Base-by-base conservation (phyloP, 2,113 vertebrate genomes). In the Leucopsar rothschildi region DNA sequence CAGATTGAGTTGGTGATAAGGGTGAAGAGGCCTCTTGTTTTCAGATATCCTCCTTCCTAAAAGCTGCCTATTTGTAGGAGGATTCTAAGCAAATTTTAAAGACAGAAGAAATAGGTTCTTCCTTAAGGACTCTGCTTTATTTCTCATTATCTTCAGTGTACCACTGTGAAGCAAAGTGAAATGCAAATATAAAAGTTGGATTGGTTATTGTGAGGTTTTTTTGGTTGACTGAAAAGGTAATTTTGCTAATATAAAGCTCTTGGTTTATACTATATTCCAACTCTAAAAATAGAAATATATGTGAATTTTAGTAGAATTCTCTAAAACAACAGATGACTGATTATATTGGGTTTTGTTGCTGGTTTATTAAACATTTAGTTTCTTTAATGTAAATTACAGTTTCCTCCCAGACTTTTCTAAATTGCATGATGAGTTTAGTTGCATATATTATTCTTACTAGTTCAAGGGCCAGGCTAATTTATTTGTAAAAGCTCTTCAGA, bases 151-250 rank as follows among this genome's bases (percentile, higher is more conserved):
- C 3, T 22, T 50, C 18, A 35, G 2, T 33, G 17, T 45, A 49
- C 17, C 20, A 3, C 18, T 45, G 11, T 53, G 23, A 93, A 35
- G 28, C 3, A 70, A 73, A 85, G 7, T 28, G 50, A 35, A 72
- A 49, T 79, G 53, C 4, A 5, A 82, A 53, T 76, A 52, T 22
- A 76, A 79, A 11, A 1, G 4, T 20, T 39, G 22, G 20, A 5
- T 0, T 0, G 3, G 35, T 61, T 33, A 10, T 39, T 25, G 21
- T 21, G 31, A 7, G 3, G 0, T 1, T 37, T 39, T 39, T 55
- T 42, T 65, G 18, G 10, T 29, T 53, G 28, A 31, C 12, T 37
- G 27, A 40, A 52, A 60, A 83, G 4, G 5, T 37, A 23, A 70
- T 66, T 92, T 86, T 72, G 9, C 20, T 37, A 15, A 8, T 50